phyloP scores from a whole-genome alignment of 30 jellyfish, hydroid and myxozoan genomes.

The Hydra vulgaris region DNA sequence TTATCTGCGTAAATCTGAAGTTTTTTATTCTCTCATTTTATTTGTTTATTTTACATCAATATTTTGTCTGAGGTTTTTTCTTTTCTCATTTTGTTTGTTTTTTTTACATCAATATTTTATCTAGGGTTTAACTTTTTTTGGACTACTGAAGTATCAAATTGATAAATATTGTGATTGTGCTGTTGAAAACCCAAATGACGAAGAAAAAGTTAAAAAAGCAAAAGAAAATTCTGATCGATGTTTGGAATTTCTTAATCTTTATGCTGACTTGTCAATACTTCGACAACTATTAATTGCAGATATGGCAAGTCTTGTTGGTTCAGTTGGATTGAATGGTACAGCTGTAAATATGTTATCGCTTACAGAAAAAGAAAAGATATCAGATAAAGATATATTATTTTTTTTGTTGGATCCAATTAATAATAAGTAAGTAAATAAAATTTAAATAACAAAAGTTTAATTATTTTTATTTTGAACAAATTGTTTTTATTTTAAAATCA shows the following conservation, averaged over 20 bases:
- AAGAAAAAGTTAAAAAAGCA: neutral
- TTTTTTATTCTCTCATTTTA: no score
- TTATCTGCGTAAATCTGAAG: no score
- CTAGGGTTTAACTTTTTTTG: conserved; percentile 4
- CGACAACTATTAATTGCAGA: conserved; percentile 1
- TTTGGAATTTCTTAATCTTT: conserved; percentile 4
- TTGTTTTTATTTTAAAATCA: no score
- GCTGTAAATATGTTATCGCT: neutral
- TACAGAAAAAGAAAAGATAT: neutral
- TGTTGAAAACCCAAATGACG: neutral
- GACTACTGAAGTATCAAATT: neutral
- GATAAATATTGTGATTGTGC: conserved; percentile 5
- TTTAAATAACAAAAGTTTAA: no score
- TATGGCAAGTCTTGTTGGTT: conserved; percentile 7
- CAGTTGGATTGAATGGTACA: conserved; percentile 3
- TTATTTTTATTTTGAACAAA: no score
- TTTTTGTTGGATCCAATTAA: neutral
- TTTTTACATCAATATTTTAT: no score
- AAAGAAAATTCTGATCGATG: neutral
- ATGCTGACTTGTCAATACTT: neutral
- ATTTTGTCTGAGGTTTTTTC: no score
- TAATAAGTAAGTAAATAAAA: neutral
- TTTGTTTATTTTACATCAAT: no score
- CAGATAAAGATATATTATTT: neutral
- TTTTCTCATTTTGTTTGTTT: no score